Base-by-base conservation (phyloP, 2,113 vertebrate genomes). In the Hydropotes inermis region DNA sequence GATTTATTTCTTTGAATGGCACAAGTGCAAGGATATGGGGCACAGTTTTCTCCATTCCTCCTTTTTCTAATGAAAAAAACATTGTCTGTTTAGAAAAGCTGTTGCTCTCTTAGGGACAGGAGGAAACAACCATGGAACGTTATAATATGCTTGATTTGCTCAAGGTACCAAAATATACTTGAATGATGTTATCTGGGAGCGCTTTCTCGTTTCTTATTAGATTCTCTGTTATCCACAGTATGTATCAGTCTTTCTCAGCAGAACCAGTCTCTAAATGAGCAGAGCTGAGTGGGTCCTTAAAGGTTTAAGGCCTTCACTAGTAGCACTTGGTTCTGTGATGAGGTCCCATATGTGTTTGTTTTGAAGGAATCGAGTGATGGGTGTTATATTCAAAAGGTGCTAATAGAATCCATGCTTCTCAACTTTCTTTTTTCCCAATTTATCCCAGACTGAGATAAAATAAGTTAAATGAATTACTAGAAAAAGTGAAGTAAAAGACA, bases 1-100 rank as follows among this genome's bases (percentile, higher is more conserved):
- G 55, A 33, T 85, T 90, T 93, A 93, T 96, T 97, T 94, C 60
- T 97, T 94, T 92, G 83, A 93, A 47, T 87, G 79, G 13, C 21
- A 43, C 60, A n/a, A 95, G 28, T 78, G 79, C 33, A 55, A 89
- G 28, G 55, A 61, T 92, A 55, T 43, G 52, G 16, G 58, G 39
- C 14, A 87, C 16, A 33, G 30, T 74, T 54, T 95, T n/a, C 33
- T 87, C 54, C 27, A 47, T 28, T 67, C 13, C 21, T 67, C 47
- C 14, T 54, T 5, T 88, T 55, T 19, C 45, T 74, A 33, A 94
- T 70, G 27, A 36, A 93, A 92, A 70, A 55, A 83, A 84, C 64
- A 52, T 39, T 55, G 11, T 91, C 36, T 78, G 11, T 84, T 96
- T 98, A 87, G 45, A 94, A 86, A 58, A 94, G 79, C 43, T 82